These are phyloP conservation scores for Ceratina australensis DNA, from an alignment of 1,140 invertebrate genomes.

Conservation along the genomic window DNA sequence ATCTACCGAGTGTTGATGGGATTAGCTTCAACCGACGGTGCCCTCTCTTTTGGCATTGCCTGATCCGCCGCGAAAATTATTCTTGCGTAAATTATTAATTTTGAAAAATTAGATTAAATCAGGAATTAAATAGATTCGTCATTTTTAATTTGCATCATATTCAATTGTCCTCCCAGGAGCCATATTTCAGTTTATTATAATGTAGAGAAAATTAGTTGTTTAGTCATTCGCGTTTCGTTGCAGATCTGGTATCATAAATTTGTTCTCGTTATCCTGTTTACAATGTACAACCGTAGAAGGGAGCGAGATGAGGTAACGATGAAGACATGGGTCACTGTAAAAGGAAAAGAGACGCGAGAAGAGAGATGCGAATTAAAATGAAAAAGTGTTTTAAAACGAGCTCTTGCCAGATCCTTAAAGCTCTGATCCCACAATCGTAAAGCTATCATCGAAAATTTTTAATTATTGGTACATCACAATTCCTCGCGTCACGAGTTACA, in stretches of 20 bases:
- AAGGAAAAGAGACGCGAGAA: constrained; percentile 45
- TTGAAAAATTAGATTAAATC: too few relatives aligned
- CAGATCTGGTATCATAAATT: constrained; percentile 78
- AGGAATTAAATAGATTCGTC: too few relatives aligned
- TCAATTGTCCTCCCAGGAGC: neutral
- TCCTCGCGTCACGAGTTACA: too few relatives aligned
- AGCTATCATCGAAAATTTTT: neutral
- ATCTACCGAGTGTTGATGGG: constrained; percentile 52
- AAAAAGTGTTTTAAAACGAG: constrained; percentile 40
- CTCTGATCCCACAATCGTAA: neutral
- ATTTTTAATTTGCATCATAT: neutral
- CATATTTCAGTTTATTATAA: neutral
- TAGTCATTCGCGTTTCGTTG: constrained; percentile 61
- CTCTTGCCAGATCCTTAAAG: constrained; percentile 21
- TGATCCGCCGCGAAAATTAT: too few relatives aligned
- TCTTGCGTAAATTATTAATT: too few relatives aligned
- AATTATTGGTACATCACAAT: neutral
- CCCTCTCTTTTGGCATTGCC: neutral
- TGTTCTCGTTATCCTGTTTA: constrained; percentile 80
- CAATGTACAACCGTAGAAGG: constrained; percentile 66
- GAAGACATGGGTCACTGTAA: constrained; percentile 35
- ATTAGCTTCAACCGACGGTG: constrained; percentile 35
- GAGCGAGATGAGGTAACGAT: constrained; percentile 63
- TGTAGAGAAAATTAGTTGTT: constrained; percentile 17
- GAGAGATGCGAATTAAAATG: constrained; percentile 41